Evolutionary conservation across 2,113 vertebrate genomes (phyloP).

Genomic region (Thunnus maccoyii): DNA sequence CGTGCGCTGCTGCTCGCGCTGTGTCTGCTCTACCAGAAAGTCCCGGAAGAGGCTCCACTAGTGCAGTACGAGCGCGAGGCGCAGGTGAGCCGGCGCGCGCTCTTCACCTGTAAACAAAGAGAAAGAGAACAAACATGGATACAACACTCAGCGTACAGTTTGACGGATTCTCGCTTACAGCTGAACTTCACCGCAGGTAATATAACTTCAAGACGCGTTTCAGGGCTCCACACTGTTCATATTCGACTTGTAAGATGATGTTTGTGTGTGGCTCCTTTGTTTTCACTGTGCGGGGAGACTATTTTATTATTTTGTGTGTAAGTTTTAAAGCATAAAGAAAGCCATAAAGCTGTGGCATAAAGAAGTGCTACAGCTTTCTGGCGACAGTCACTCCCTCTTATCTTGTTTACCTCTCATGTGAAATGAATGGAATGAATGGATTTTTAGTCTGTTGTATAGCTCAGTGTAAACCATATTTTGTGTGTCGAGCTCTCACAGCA

Average conservation of each 20-base stretch:
- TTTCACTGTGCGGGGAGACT: background rate
- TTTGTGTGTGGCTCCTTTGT: background rate
- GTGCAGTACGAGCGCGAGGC: background rate
- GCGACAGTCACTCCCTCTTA: no score
- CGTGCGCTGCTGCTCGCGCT: slow-evolving; percentile 22
- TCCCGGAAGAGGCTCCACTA: slow-evolving; percentile 66
- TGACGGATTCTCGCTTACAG: background rate
- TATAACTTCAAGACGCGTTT: background rate
- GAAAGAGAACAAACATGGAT: background rate
- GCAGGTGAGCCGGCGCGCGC: slow-evolving; percentile 22
- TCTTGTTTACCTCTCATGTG: no score
- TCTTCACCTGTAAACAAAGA: slow-evolving; percentile 51
- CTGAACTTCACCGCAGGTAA: background rate
- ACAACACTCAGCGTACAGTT: background rate
- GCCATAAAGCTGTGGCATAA: no score
- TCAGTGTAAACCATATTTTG: no score
- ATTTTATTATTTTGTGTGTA: background rate
- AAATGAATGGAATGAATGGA: background rate
- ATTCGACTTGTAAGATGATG: background rate
- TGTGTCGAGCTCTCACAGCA: background rate
- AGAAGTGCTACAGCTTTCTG: no score
- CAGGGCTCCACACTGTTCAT: background rate
- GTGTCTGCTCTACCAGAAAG: slow-evolving; percentile 36
- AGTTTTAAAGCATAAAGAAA: background rate
- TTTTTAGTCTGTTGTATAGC: no score